Evolutionary conservation across 2,797 vertebrate species (phyloP), one percentile per base, ranked within the genome.

Genomic region (Tenualosa thibaudeaui): DNA sequence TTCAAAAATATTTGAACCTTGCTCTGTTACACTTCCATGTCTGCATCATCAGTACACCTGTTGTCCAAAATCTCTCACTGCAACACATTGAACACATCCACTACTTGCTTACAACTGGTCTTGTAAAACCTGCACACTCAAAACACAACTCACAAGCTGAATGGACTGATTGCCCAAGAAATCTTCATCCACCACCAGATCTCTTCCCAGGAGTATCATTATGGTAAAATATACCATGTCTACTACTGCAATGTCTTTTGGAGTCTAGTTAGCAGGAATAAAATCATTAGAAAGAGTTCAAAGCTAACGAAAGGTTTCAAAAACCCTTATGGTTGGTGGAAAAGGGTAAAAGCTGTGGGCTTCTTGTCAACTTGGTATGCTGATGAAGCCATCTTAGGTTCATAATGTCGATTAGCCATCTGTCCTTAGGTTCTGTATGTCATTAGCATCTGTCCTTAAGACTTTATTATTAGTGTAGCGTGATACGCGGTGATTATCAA

Each of bases 131-230:
- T 65, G 62, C 26, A 40, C 31, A 40, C 68, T 43, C 68, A 75
- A 40, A 75, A 40, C 37, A 43, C 13, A 75, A 65, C 62, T 26
- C 62, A 65, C 37, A 75, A 75, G 68, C 68, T 75, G 68, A 75
- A 17, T 12, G 37, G 68, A 40, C 68, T 40, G 31, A 40, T 43
- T 40, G 37, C 37, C 62, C 68, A 75, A 75, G 15, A 37, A 19
- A 17, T 75, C 31, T 75, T 75, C 37, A 43, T 75, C 31, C 68
- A 40, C 12, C 13, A 10, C 13, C 31, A 19, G 31, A 75, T 40
- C 31, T 40, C 56, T 58, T 58, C 15, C 31, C 68, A 40, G 31
- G 68, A 75, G 68, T 17, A 13, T 31, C 26, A 24, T 68, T 31
- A 19, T 15, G 15, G 12, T 15, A 10, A 75, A 17, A 75, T 15